Evolutionary conservation across 2,888 invertebrate species (phyloP).

Genomic region (Mechanitis messenoides): DNA sequence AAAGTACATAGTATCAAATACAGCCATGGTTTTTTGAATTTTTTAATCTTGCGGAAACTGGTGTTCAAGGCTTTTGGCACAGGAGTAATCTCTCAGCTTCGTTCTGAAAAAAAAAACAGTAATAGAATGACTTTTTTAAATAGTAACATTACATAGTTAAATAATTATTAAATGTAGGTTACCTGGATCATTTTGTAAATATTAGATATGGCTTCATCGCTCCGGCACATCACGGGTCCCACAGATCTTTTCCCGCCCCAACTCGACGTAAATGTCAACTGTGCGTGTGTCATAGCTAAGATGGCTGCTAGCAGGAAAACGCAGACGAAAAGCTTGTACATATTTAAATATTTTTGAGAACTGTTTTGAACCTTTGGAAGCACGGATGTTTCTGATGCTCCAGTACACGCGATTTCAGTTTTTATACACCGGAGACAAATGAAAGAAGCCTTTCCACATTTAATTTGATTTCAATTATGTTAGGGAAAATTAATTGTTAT

Average conservation of each 20-base stretch:
- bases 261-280: constrained; percentile 76
- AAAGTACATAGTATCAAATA: constrained; percentile 11
- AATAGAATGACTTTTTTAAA: background rate
- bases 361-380: constrained; percentile 14
- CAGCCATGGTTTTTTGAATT: constrained; percentile 17
- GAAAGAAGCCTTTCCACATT: constrained; percentile 42
- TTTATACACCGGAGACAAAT: constrained; percentile 39
- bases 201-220: constrained; percentile 52
- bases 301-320: constrained; percentile 48
- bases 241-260: constrained; percentile 69
- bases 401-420: constrained; percentile 19
- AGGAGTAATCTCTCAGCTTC: constrained; percentile 67
- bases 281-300: constrained; percentile 52
- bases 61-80: constrained; percentile 58
- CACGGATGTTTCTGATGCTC: constrained; percentile 12
- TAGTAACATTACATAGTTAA: background rate
- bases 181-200: constrained; percentile 66
- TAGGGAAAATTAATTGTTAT: constrained; percentile 26
- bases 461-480: constrained; percentile 33
- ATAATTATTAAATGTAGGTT: constrained; percentile 9
- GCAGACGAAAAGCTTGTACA: constrained; percentile 46
- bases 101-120: constrained; percentile 47
- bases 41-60: constrained; percentile 3
- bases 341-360: constrained; percentile 29
- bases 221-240: constrained; percentile 49